A percentile compares a stretch with the other conserved stretches of the same genome.
Evolutionary conservation across 2,113 vertebrate genomes (phyloP).

Genomic region (Scomber japonicus): DNA sequence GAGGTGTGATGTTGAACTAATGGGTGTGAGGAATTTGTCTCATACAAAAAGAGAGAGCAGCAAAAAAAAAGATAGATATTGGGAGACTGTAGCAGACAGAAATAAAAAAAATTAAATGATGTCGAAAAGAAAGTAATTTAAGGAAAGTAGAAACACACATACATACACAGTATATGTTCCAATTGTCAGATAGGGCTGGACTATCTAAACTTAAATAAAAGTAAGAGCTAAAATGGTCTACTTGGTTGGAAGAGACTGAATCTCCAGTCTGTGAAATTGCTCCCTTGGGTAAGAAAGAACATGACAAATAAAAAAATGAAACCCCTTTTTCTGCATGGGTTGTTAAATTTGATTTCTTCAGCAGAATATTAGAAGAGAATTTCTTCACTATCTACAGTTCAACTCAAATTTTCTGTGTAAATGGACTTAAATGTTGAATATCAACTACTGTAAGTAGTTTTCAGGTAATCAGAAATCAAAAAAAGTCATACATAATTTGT

Average conservation of each 20-base stretch:
- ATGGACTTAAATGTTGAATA: not conserved
- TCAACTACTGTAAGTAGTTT: not conserved
- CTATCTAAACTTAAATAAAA: slow-evolving; percentile 12
- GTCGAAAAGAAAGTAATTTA: not conserved
- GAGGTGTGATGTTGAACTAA: slow-evolving; percentile 66
- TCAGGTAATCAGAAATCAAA: not conserved
- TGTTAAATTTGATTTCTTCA: slow-evolving; percentile 27
- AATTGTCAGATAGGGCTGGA: slow-evolving; percentile 19
- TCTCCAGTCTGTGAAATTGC: slow-evolving; percentile 43
- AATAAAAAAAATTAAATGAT: not conserved
- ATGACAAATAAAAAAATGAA: slow-evolving; percentile 23
- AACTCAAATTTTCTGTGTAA: not conserved
- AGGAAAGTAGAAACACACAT: not conserved
- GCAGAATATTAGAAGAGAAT: not conserved
- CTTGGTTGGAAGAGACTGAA: slow-evolving; percentile 28
- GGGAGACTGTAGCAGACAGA: not conserved
- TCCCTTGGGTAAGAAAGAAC: slow-evolving; percentile 30
- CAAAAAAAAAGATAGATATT: not conserved
- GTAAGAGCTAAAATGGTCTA: slow-evolving; percentile 8
- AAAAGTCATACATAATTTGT: too few species aligned
- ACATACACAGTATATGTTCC: not conserved
- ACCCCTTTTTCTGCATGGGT: not conserved
- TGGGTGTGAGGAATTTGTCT: slow-evolving; percentile 66
- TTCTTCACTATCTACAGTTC: not conserved
- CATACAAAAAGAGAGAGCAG: slow-evolving; percentile 13